A percentile compares a stretch with the other conserved stretches of the same genome.
phyloP scores from a whole-genome alignment of 2,888 invertebrate species.

The Ferdinandea cuprea region DNA sequence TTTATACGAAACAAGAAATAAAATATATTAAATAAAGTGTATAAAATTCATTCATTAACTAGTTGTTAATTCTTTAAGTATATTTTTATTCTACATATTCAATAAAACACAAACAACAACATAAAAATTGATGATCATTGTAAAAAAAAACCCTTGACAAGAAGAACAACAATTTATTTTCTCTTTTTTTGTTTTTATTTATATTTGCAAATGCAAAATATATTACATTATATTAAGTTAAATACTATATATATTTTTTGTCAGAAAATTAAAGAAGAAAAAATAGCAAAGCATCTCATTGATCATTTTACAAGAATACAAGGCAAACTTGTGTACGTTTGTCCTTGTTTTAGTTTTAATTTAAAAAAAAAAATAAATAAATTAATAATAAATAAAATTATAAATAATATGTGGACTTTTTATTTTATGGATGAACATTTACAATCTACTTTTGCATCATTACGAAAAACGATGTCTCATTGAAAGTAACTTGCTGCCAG shows the following conservation, averaged over 20 bases:
- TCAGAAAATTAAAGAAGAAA: constrained; percentile 20
- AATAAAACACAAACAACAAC: constrained; percentile 28
- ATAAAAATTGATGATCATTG: constrained; percentile 29
- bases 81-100: constrained; percentile 56
- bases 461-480: too few species aligned
- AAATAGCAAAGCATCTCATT: constrained; percentile 54
- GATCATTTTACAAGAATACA: constrained; percentile 67
- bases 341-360: constrained; percentile 68
- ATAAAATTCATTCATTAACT: constrained; percentile 50
- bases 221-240: constrained; percentile 47
- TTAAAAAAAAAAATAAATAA: constrained; percentile 59
- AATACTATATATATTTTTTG: constrained; percentile 48
- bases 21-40: constrained; percentile 25
- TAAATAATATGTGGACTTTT: background rate
- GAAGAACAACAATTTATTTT: constrained; percentile 18
- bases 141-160: constrained; percentile 41
- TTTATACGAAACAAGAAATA: constrained; percentile 38
- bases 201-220: constrained; percentile 54
- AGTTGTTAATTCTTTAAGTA: constrained; percentile 60
- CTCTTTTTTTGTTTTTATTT: constrained; percentile 32
- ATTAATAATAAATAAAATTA: constrained; percentile 38
- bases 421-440: too few species aligned
- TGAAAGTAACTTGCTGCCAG: too few species aligned
- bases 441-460: too few species aligned
- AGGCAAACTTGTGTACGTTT: constrained; percentile 62